Evolutionary conservation across 2,113 vertebrate genomes (phyloP), one percentile per base, ranked within the genome.

Genomic region (Pseudois nayaur): DNA sequence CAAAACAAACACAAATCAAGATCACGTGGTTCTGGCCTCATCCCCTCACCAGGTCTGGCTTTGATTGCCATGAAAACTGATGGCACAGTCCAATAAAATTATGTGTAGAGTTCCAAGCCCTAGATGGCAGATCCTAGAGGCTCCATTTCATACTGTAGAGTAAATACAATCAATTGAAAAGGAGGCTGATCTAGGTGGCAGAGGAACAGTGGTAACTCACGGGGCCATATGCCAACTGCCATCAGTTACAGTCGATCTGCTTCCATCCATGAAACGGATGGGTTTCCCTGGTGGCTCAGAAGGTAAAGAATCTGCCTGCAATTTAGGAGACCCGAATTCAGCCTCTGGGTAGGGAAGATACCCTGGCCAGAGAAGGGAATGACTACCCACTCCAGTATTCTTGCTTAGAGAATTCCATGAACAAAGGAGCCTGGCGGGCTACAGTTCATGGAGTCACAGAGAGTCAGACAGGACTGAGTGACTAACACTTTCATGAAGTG

Each of bases 1-100:
- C 45, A 97, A 93, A 97, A 97, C 89, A 71, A 71, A 90, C 23
- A 96, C 48, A 97, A 62, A 93, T 74, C 71, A 79, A 94, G 50
- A 83, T 89, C 93, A 76, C 0, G 9, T 87, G 54, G 90, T 62
- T 54, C n/a, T 45, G 43, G 78, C 89, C 17, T 57, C 25, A 52
- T 19, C 27, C 78, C 50, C 43, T 67, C 55, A 14, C 33, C 6
- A 1, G 3, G 9, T 33, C 85, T 78, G 86, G 67, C 84, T 40
- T 74, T 71, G 59, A 89, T 31, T 71, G 64, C 79, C 86, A 11
- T 50, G 87, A 67, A 85, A 85, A 57, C 33, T 45, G 67, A 64
- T 25, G 71, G 55, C 29, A 25, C 25, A 31, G 76, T 59, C 94
- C 40, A 78, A 10, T 50, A 36, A 76, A 81, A 92, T 59, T 59